phyloP scores from a whole-genome alignment of 2,113 vertebrate genomes.

The Perca fluviatilis region DNA sequence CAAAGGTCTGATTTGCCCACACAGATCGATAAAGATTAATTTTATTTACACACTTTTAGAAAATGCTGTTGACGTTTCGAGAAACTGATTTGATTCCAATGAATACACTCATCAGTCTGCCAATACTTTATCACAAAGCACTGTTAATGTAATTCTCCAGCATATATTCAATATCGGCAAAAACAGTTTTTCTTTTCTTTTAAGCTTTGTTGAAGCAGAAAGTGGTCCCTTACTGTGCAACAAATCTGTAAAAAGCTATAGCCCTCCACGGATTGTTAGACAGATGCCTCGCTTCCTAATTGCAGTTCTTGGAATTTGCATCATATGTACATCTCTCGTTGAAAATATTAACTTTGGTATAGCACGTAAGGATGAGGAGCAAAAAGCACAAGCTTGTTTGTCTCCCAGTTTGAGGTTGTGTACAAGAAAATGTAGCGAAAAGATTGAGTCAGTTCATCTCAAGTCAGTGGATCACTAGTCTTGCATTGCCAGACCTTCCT shows the following conservation, averaged over 20 bases:
- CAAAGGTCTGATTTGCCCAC: constrained; percentile 2
- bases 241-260: neutral
- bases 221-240: constrained; percentile 4
- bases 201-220: neutral
- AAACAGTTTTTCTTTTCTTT: neutral
- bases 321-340: neutral
- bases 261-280: neutral
- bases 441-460: constrained; percentile 4
- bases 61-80: neutral
- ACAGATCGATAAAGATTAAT: constrained; percentile 34
- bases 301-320: neutral
- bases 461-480: neutral
- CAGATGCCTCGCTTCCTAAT: neutral
- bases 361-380: constrained; percentile 27
- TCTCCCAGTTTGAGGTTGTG: neutral
- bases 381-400: constrained; percentile 14
- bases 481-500: no score
- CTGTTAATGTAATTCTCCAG: neutral
- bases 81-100: constrained; percentile 31
- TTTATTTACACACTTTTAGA: constrained; percentile 25
- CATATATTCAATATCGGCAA: neutral
- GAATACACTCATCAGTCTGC: constrained; percentile 6
- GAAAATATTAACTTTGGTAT: constrained; percentile 36
- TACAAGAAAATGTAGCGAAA: neutral
- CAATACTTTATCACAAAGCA: constrained; percentile 12